Percentiles rank a stretch among this genome's conserved stretches.
Evolutionary conservation across 1,140 invertebrate genomes (phyloP).

Genomic region (Gryon sp.): DNA sequence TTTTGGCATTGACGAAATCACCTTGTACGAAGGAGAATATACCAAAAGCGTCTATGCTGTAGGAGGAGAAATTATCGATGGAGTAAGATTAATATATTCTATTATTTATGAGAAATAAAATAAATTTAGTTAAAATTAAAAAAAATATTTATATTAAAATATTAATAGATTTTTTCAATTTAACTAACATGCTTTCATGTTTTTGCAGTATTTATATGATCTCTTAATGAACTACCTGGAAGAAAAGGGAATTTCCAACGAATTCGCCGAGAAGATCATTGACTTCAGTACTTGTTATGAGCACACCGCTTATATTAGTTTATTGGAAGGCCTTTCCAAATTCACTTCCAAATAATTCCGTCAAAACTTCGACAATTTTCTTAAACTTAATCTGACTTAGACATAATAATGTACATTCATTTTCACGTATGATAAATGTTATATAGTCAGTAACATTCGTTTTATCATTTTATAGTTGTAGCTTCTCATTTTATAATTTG

Average conservation of each 20-base stretch:
- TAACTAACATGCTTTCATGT: conserved; percentile 57
- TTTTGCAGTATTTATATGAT: conserved; percentile 93
- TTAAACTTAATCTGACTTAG: no score
- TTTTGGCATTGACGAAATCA: conserved; percentile 93
- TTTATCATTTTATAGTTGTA: conserved; percentile 37
- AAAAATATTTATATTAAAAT: background rate
- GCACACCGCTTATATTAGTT: conserved; percentile 91
- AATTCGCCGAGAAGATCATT: conserved; percentile 92
- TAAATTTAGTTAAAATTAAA: background rate
- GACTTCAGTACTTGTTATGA: conserved; percentile 94
- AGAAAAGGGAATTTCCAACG: conserved; percentile 94
- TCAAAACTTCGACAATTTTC: conserved; percentile 4
- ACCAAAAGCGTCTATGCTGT: conserved; percentile 91
- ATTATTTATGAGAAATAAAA: background rate
- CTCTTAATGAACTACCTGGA: conserved; percentile 95
- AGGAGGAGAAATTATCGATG: conserved; percentile 93
- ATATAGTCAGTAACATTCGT: conserved; percentile 23
- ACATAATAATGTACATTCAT: conserved; percentile 43
- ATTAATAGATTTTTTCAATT: conserved; percentile 1
- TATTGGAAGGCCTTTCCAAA: conserved; percentile 91
- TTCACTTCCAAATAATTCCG: conserved; percentile 83
- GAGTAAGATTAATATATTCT: conserved; percentile 81
- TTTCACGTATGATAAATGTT: conserved; percentile 27
- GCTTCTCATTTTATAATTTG: conserved; percentile 24
- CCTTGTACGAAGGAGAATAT: conserved; percentile 90